Evolutionary conservation across 2,113 vertebrate genomes (phyloP).

Genomic region (Salvelinus alpinus): DNA sequence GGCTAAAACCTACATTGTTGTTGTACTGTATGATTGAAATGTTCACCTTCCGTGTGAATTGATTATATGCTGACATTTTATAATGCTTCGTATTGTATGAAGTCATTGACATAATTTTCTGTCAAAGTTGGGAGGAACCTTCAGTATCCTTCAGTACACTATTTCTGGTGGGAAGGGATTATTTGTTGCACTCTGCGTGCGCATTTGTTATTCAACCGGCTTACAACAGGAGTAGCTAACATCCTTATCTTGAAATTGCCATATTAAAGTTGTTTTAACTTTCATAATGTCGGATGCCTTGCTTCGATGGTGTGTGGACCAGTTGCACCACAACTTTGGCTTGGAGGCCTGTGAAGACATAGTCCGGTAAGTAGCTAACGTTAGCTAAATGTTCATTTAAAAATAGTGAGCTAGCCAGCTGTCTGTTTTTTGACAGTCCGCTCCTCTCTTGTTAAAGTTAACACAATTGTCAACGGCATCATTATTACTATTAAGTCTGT

Average conservation of each 20-base stretch:
- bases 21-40: too few species aligned
- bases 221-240: neutral
- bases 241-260: neutral
- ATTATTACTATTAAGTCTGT: too few species aligned
- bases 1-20: too few species aligned
- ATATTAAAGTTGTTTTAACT: neutral
- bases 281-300: constrained; percentile 68
- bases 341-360: constrained; percentile 90
- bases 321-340: constrained; percentile 80
- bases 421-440: too few species aligned
- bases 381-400: neutral
- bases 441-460: too few species aligned
- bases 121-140: neutral
- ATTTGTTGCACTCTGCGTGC: constrained; percentile 14
- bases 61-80: too few species aligned
- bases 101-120: too few species aligned
- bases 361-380: constrained; percentile 77
- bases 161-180: constrained; percentile 11
- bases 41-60: too few species aligned
- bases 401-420: neutral
- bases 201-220: constrained; percentile 26
- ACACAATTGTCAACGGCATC: too few species aligned
- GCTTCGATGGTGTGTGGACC: constrained; percentile 82
- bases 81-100: too few species aligned
- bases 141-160: neutral